Percentiles rank a stretch among this genome's conserved stretches.
These are phyloP conservation scores for Dendrolimus pini DNA, from an alignment of 2,888 invertebrate species.

Conservation along the genomic window DNA sequence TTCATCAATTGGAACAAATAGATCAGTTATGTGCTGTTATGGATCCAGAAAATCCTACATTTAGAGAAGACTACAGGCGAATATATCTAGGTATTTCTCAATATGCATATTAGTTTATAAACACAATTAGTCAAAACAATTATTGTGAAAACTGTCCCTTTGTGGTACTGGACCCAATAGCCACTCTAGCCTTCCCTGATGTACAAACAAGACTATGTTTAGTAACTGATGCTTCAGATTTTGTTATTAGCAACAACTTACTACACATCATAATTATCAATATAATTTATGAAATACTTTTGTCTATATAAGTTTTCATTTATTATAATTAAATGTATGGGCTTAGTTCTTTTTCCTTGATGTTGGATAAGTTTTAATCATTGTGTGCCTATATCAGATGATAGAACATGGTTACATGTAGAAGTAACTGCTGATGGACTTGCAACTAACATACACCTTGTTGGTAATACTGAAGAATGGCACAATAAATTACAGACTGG, in stretches of 20 bases:
- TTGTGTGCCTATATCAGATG: conserved; percentile 28
- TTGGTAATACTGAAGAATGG: conserved; percentile 51
- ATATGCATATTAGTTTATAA: conserved; percentile 1
- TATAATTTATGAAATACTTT: no score
- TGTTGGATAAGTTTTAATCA: no score
- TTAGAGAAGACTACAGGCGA: conserved; percentile 56
- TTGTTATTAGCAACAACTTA: no score
- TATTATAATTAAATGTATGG: no score
- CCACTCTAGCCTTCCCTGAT: no score
- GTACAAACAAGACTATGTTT: no score
- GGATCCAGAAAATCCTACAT: conserved; percentile 49
- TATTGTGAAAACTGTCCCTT: conserved; percentile 1
- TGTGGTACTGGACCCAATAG: no score
- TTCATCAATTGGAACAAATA: conserved; percentile 49
- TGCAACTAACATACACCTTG: conserved; percentile 49
- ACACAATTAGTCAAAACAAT: background rate
- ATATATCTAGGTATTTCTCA: conserved; percentile 44
- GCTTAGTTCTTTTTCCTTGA: no score
- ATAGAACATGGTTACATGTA: conserved; percentile 57
- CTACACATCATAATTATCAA: no score
- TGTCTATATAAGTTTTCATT: no score
- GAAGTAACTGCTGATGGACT: conserved; percentile 52
- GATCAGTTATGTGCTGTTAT: conserved; percentile 46
- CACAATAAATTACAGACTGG: conserved; percentile 47
- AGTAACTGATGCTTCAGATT: no score